Percentiles rank a stretch among this genome's conserved stretches.
Conservation (phyloP, 2,113 vertebrate species). For the Ciconia boyciana region DNA sequence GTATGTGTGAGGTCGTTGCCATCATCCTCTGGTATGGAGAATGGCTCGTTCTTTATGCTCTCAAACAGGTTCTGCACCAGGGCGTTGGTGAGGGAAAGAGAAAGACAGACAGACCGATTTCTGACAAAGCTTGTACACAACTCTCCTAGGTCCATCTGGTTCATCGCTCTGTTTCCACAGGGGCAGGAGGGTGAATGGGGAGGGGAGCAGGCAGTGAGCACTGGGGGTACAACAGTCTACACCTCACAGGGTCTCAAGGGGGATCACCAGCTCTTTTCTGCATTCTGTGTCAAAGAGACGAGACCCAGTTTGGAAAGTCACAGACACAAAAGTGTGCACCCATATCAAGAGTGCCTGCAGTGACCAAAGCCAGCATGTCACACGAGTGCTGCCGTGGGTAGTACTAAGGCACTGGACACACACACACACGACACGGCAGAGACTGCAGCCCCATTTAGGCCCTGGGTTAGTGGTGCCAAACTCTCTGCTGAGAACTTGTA, state of each 20-base stretch:
- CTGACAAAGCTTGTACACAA: background rate
- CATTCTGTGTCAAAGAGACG: background rate
- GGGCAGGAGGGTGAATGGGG: background rate
- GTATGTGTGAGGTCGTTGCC: constrained; percentile 94
- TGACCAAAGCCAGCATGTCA: background rate
- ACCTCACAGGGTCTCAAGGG: background rate
- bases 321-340: background rate
- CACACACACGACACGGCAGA: rapidly evolving
- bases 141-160: background rate
- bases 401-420: background rate
- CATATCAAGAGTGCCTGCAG: background rate
- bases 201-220: background rate
- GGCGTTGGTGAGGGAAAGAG: background rate
- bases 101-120: background rate
- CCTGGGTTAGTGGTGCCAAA: background rate
- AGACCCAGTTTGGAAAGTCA: background rate
- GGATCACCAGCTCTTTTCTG: background rate
- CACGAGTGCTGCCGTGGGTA: background rate
- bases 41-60: constrained; percentile 91
- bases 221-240: background rate
- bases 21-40: constrained; percentile 95
- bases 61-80: constrained; percentile 84
- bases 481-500: background rate
- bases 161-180: background rate
- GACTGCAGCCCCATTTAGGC: background rate